Base-by-base conservation (phyloP, 2,888 invertebrate genomes). In the Gandaritis pyraliata region DNA sequence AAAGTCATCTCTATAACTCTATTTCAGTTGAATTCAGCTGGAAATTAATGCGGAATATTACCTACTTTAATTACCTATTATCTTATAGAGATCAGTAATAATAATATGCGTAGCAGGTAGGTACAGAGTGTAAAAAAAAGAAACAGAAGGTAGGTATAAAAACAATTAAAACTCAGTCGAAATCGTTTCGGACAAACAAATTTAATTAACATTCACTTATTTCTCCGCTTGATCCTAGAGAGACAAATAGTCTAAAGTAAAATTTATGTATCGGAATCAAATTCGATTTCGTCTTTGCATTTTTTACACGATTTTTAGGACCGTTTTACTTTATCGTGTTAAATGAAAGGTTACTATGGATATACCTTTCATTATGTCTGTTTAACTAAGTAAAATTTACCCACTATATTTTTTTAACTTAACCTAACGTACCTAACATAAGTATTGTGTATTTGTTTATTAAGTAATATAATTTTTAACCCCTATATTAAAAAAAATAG, bases 191-290 rank as follows among this genome's bases (percentile, higher is more conserved):
- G 78, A 81, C 79, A 82, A 86, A 86, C 85, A 87, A 90, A 88
- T 89, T 89, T 90, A 90, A 88, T 90, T 89, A 89, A 87, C 86
- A 83, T 82, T 80, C 82, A 80, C 83, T 86, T 87, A 88, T 87
- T 88, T 83, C 80, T 83, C 81, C 77, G 84, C 85, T 87, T 89
- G 89, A 90, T 89, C 89, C 88, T 71, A 84, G 81, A 76, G 84
- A 90, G 89, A 91, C 90, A 87, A 91, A 90, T 87, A 85, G 87
- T 84, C 87, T 90, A 88, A 54, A 91, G 90, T 90, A 85, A 90
- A 91, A 91, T 91, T 91, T 90, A 91, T 91, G 90, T 91, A 89
- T 90, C 86, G 90, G 90, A 91, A 90, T 90, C 89, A 90, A 89
- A 91, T 90, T 90, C 89, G 88, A 90, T 90, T 89, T 90, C 84